Conservation (phyloP, 2,888 invertebrate species). For the Nomada lathburiana region DNA sequence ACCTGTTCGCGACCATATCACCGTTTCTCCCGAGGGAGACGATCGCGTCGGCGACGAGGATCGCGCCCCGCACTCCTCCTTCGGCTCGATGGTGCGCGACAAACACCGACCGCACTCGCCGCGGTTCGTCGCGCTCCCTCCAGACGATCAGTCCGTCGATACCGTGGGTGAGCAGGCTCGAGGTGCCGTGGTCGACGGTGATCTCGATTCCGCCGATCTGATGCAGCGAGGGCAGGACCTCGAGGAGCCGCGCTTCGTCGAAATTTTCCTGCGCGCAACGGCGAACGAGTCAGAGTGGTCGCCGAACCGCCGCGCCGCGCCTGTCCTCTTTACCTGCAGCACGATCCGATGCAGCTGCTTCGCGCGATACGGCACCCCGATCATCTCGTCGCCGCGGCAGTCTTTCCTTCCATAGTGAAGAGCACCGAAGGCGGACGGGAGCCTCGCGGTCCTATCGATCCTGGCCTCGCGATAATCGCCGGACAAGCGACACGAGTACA, state of each 20-base stretch:
- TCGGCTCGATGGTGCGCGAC: conserved; percentile 83
- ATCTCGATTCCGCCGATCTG: conserved; percentile 82
- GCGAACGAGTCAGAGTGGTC: background rate
- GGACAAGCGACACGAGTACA: conserved; percentile 65
- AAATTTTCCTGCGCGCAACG: conserved; percentile 64
- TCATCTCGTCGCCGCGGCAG: conserved; percentile 48
- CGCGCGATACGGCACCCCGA: conserved; percentile 73
- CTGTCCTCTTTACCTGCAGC: conserved; percentile 63
- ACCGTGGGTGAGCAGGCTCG: conserved; percentile 81
- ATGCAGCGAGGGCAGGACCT: conserved; percentile 79
- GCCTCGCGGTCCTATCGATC: conserved; percentile 48
- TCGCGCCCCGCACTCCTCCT: conserved; percentile 85
- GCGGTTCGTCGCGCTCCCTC: conserved; percentile 74
- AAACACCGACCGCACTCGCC: conserved; percentile 74
- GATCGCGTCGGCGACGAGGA: conserved; percentile 78
- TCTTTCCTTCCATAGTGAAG: conserved; percentile 63
- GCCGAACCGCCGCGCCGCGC: background rate
- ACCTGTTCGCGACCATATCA: conserved; percentile 75
- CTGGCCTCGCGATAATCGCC: conserved; percentile 17
- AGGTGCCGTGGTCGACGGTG: conserved; percentile 58
- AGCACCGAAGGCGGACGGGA: conserved; percentile 59
- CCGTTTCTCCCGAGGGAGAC: conserved; percentile 84
- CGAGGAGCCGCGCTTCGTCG: conserved; percentile 53
- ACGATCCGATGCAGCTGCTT: conserved; percentile 76
- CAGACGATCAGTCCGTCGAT: conserved; percentile 85